Evolutionary conservation across 2,797 vertebrate genomes (phyloP).

Genomic region (Oreonectes daqikongensis): DNA sequence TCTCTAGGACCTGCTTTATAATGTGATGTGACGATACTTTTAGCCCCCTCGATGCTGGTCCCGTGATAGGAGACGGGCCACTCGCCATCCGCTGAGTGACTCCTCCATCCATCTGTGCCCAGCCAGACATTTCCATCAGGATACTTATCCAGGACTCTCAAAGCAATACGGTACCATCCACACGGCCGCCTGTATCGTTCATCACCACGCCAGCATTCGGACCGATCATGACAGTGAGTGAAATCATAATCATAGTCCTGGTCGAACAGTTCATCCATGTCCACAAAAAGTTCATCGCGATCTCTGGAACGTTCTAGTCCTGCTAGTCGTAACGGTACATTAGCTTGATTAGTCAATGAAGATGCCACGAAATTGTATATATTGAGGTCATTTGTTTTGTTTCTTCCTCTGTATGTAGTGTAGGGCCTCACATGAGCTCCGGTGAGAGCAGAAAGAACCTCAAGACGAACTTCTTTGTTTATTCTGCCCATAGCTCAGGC

Average conservation of each 20-base stretch:
- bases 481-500: too few species aligned
- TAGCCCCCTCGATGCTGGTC: slow-evolving; percentile 27
- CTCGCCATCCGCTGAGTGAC: background rate
- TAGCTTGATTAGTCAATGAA: too few species aligned
- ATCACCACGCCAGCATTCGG: slow-evolving; percentile 55
- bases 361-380: background rate
- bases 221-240: background rate
- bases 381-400: too few species aligned
- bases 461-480: too few species aligned
- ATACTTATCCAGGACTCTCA: slow-evolving; percentile 53
- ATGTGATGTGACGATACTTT: background rate
- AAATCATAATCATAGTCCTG: slow-evolving; percentile 49
- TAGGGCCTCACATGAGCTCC: too few species aligned
- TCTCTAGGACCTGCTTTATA: background rate
- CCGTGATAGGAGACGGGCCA: slow-evolving; percentile 52
- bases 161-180: slow-evolving; percentile 68
- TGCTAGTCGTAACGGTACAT: too few species aligned
- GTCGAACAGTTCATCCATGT: slow-evolving; percentile 65
- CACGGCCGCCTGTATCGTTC: slow-evolving; percentile 67
- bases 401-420: too few species aligned
- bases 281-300: background rate
- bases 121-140: slow-evolving; percentile 38
- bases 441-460: too few species aligned
- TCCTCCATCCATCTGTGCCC: slow-evolving; percentile 27
- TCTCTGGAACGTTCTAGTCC: background rate